Evolutionary conservation across 2,797 vertebrate genomes (phyloP), one percentile per base, ranked within the genome.

Genomic region (Micrastur ruficollis): DNA sequence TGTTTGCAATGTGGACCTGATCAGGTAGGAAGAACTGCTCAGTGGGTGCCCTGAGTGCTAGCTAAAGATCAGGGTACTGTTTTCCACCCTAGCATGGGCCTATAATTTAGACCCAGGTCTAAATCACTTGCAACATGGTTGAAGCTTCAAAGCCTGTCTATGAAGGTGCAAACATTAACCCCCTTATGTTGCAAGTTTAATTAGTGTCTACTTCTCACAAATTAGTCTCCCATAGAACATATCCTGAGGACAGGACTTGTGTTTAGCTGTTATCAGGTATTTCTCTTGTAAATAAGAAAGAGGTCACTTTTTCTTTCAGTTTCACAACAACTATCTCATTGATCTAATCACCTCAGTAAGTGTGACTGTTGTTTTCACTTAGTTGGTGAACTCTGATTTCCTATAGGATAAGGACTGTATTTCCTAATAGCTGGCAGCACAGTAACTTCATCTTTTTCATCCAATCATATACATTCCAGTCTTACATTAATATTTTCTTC

Each of bases 331-430:
- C 72, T 91, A n/a, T 68, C 68, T 92, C 58, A 52, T 34, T 49
- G 76, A 88, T 89, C 86, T 89, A 42, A 49, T 83, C 74, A 53
- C n/a, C 78, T 94, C 89, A 90, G 22, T 27, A 84, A 89, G 34
- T 38, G 58, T 95, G 73, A 67, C 50, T 84, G 49, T 80, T 74
- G 63, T 93, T 97, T 96, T 83, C 61, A 56, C 71, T 85, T 81
- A 61, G 56, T 53, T 58, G 56, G 47, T 90, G 70, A 96, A 84
- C 71, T 92, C 88, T 74, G 44, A 83, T 78, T 80, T 96, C 61
- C 72, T 80, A 14, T 38, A 95, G 59, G 42, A 78, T 36, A 67
- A 91, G 38, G 38, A 44, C 27, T 86, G 38, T 46, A 88, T 72
- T 96, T 95, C 31, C 70, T 76, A 79, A 59, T 46, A 86, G 46